Percentiles rank a stretch among this genome's conserved stretches.
Evolutionary conservation across 2,888 invertebrate species (phyloP).

Genomic region (Capitulum mitella): DNA sequence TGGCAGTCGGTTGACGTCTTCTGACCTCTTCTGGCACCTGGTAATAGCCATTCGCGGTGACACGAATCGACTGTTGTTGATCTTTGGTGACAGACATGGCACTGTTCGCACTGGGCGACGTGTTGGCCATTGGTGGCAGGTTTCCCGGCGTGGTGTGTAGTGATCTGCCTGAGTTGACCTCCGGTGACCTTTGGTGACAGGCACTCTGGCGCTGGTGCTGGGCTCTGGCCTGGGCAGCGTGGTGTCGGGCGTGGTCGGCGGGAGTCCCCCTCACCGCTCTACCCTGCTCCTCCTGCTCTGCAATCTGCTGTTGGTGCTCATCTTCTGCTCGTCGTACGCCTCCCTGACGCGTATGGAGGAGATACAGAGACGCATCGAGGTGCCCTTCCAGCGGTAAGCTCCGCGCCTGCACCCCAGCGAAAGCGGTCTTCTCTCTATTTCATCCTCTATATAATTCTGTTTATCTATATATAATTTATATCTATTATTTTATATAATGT

Average conservation of each 20-base stretch:
- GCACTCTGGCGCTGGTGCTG: neutral
- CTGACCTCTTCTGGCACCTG: too few species aligned
- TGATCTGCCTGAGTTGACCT: neutral
- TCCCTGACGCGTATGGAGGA: slow-evolving; percentile 53
- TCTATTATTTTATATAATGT: too few species aligned
- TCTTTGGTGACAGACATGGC: too few species aligned
- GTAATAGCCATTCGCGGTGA: too few species aligned
- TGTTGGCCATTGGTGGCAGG: neutral
- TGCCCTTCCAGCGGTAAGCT: neutral
- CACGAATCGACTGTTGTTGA: too few species aligned
- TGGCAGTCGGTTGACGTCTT: too few species aligned
- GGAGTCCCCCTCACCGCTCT: neutral
- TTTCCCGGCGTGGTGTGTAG: too few species aligned
- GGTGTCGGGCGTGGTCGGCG: neutral
- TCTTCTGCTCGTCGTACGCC: slow-evolving; percentile 53
- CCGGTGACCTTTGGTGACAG: neutral
- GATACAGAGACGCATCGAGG: slow-evolving; percentile 40
- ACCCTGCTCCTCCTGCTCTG: slow-evolving; percentile 51
- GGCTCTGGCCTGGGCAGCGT: neutral
- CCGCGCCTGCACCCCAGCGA: too few species aligned
- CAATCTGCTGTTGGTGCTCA: slow-evolving; percentile 51
- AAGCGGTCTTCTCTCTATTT: too few species aligned
- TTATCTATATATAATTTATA: too few species aligned
- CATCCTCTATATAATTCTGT: too few species aligned
- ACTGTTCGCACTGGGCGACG: too few species aligned